Base-by-base conservation (phyloP, 2,888 invertebrate genomes). In the Callinectes sapidus region DNA sequence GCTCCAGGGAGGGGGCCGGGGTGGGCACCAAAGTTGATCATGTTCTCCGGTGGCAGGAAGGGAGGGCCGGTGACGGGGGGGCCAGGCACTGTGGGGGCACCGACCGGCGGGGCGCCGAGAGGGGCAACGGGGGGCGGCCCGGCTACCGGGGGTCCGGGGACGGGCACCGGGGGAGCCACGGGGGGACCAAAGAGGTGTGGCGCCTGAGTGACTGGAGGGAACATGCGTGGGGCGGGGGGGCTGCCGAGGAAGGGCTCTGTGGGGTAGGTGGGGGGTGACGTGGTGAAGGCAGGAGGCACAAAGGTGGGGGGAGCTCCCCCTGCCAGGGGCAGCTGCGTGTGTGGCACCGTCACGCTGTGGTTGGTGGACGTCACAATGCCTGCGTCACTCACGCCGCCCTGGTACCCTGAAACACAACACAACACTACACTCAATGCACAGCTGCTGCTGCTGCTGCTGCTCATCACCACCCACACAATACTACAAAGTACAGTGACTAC, bases 171-270 rank as follows among this genome's bases (percentile, higher is more conserved):
- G 91, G 95, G 92, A 48, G 94, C 94, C 94, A 95, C 95, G 55
- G 95, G 92, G 48, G 94, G 92, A 85, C 94, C 94, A 94, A 95
- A 95, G 71, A 95, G 85, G n/a, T 95, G 95, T 14, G 95, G 95
- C 55, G 95, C 95, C 18, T 95, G 95, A 13, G 95, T 95, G 77
- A 91, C 94, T 8, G 94, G 92, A 8, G 92, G 91, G 90, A 92
- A 91, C 61, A 91, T 89, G 23, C 55, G 94, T 87, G 54, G 94
- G 10, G 95, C 94, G n/a, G 94, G 95, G 16, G 95, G 95, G 90
- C 95, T 94, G 77, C 95, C 95, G 23, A 95, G 93, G 86, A 55
- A 93, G 39, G 90, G 92, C 61, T 85, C 93, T 55, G 95, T 93
- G 16, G 93, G 93, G 71, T 77, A 93, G 39, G 93, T 92, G 55